Evolutionary conservation across 2,888 invertebrate genomes (phyloP), one percentile per base, ranked within the genome.

Genomic region (Hofmannophila pseudospretella): DNA sequence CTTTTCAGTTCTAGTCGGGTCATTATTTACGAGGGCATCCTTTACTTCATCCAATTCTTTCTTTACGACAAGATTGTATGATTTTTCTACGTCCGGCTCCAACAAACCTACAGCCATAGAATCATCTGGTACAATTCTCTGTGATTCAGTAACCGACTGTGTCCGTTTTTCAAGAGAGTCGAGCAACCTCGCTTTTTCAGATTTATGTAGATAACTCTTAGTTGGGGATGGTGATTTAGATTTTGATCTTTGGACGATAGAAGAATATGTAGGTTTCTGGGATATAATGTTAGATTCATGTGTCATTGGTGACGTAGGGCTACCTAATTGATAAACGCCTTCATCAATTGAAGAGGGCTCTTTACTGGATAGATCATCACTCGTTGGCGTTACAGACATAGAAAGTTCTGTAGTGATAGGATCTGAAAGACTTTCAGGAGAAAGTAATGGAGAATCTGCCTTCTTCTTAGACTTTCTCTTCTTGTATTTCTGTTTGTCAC

Each of bases 1-100:
- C 51, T 90, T 91, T 67, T 94, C 93, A 26, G 92, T 88, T 8
- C 88, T 73, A 0, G 78, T 69, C 2, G 88, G 77, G 61, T 93
- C 89, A 25, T 88, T 86, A 42, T 68, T 77, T 32, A 88, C 78
- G 7, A 93, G 79, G 1, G 93, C 92, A 38, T 82, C 76, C 52
- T 88, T 88, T 4, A 93, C 62, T 36, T 87, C 81, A 31, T 84
- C 70, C 38, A 93, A 60, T 62, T 91, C 89, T 34, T 90, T 88
- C 39, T 89, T 88, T 2, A 95, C 85, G 13, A 92, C 88, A 4
- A 79, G 54, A 30, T 77, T 69, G 40, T 85, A 86, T 1, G 86
- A 84, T 46, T 76, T 74, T 52, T 84, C 78, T 11, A 86, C 73
- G 0, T 76, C 70, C 8, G 85, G 82, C 48, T 81, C 85, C 33